Base-by-base conservation (phyloP, 2,888 invertebrate species). In the Sicus ferrugineus region DNA sequence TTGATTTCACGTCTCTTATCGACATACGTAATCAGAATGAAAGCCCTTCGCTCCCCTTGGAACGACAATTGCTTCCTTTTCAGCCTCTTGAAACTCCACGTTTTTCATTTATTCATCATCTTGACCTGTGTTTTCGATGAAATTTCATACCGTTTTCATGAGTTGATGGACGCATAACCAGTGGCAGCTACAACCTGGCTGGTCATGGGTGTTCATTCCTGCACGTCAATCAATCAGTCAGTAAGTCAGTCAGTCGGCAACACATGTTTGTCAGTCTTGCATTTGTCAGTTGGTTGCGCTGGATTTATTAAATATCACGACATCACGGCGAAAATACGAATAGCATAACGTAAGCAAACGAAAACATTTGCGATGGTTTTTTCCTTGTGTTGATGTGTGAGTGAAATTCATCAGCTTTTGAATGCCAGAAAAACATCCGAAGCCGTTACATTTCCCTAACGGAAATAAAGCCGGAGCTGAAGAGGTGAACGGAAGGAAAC, bases 91-190 rank as follows among this genome's bases (percentile, higher is more conserved):
- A n/a, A n/a, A n/a, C 42, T 14, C 1, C 42, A 42, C 14, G 14
- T n/a, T 16, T 16, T 16, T 4, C 42, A 42, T n/a, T 38, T 5
- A 16, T 48, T 62, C 30, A 30, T 66, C n/a, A 68, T 78, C 78
- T 81, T 81, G 80, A 80, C 78, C 81, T 80, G 80, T 80, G 77
- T 81, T 81, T 81, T 81, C 82, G 81, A 81, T 81, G 81, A 81
- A 81, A 81, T 79, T 80, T 81, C 81, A 81, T 81, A 81, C 79
- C 80, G 79, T 80, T 81, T 81, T 81, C 77, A 80, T 81, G 81
- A 80, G 78, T 79, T 81, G 80, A 81, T 79, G 80, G 78, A 80
- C 79, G 78, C 79, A 80, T 79, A 78, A 80, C 80, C 79, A 81
- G 78, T 80, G 78, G 74, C 75, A 3, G 19, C n/a, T 14, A 16